phyloP scores from a whole-genome alignment of 1,140 invertebrate species.

The Hycleus phaleratus region DNA sequence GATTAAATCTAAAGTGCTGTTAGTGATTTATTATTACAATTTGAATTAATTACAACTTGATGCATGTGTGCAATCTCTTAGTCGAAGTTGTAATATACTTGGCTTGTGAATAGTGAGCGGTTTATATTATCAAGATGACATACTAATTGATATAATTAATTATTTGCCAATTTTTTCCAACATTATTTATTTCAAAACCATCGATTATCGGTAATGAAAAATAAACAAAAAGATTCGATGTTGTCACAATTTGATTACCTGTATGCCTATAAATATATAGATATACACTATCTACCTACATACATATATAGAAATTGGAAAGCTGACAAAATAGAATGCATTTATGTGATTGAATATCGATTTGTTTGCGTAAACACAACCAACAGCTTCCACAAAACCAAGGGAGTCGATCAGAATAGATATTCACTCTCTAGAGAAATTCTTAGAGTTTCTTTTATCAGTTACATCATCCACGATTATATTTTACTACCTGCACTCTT shows the following conservation, averaged over 20 bases:
- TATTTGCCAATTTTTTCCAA: no score
- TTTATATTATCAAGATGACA: no score
- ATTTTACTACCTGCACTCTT: conserved; percentile 2
- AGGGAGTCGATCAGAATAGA: conserved; percentile 6
- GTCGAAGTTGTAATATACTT: no score
- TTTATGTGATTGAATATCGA: conserved; percentile 37
- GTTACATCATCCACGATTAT: not conserved
- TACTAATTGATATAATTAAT: no score
- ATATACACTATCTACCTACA: not conserved
- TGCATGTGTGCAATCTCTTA: no score
- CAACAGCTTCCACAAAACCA: not conserved
- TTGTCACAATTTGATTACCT: conserved; percentile 28
- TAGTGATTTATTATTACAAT: no score
- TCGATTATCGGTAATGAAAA: not conserved
- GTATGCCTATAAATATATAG: not conserved
- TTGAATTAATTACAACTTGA: no score
- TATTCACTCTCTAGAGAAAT: not conserved
- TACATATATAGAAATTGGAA: not conserved
- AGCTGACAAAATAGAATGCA: conserved; percentile 31
- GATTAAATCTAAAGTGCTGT: no score
- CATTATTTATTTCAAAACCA: no score
- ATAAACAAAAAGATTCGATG: conserved; percentile 21
- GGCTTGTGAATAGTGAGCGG: no score
- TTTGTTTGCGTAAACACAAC: conserved; percentile 30
- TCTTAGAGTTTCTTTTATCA: not conserved